Percentiles rank a stretch among this genome's conserved stretches.
Evolutionary conservation across 2,113 vertebrate species (phyloP).

Genomic region (Panthera uncia): DNA sequence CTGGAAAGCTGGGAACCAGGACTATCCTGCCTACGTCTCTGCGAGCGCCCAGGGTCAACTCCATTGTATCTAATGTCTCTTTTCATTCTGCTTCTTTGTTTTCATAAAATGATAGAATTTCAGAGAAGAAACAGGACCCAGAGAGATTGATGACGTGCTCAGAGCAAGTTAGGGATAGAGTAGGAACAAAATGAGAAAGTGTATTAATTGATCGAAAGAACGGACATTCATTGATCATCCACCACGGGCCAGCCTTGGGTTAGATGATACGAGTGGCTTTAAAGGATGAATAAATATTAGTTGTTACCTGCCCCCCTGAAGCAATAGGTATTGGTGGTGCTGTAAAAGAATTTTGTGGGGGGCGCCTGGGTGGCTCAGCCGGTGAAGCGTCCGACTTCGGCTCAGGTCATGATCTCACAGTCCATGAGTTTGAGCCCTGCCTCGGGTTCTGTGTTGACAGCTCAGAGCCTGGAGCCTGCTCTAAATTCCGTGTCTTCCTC

Average conservation of each 20-base stretch:
- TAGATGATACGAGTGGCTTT: too few relatives aligned
- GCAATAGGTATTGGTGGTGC: neutral
- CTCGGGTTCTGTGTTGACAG: too few relatives aligned
- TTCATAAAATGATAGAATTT: neutral
- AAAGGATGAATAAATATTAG: neutral
- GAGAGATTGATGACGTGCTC: neutral
- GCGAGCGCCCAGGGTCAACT: neutral
- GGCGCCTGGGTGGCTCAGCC: too few relatives aligned
- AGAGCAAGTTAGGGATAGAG: neutral
- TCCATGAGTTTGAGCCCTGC: too few relatives aligned
- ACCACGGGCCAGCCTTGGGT: neutral
- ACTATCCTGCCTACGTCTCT: neutral
- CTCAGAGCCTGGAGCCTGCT: too few relatives aligned
- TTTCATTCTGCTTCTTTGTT: neutral
- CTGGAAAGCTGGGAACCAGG: neutral
- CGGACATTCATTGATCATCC: neutral
- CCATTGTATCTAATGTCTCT: neutral
- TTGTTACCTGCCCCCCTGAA: neutral
- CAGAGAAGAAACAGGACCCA: neutral
- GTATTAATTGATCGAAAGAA: neutral
- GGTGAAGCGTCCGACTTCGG: too few relatives aligned
- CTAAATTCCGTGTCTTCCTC: too few relatives aligned
- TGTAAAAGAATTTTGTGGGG: neutral
- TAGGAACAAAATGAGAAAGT: neutral
- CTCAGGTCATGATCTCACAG: too few relatives aligned